phyloP scores from a whole-genome alignment of 1,140 invertebrate species.

The Elysia chlorotica region DNA sequence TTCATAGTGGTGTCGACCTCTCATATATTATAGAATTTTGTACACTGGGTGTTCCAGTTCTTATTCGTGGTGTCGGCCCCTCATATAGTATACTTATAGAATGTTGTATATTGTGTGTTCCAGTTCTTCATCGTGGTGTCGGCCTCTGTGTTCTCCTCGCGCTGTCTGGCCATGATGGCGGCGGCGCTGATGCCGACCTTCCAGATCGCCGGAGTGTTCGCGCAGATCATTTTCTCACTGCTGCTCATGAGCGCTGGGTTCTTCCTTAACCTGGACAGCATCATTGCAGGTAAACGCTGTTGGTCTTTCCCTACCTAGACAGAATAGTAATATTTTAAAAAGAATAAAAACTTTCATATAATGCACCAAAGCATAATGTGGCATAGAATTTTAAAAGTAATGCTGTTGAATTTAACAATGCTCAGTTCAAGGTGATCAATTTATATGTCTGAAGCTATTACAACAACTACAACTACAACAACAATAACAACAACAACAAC shows the following conservation, averaged over 20 bases:
- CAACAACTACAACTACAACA: too few relatives aligned
- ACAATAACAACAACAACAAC: too few relatives aligned
- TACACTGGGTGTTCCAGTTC: background rate
- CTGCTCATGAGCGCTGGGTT: conserved; percentile 51
- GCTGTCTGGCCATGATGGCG: conserved; percentile 45
- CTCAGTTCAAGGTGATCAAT: too few relatives aligned
- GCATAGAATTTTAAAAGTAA: too few relatives aligned
- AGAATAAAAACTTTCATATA: too few relatives aligned
- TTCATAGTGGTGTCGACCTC: too few relatives aligned
- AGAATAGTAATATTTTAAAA: too few relatives aligned
- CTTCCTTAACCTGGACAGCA: conserved; percentile 52
- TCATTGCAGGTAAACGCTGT: conserved; percentile 48
- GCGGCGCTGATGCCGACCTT: conserved; percentile 47
- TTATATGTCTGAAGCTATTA: too few relatives aligned
- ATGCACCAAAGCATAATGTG: too few relatives aligned
- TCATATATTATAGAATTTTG: background rate
- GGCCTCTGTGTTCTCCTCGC: conserved; percentile 45
- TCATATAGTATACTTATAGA: background rate
- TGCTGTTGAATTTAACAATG: too few relatives aligned
- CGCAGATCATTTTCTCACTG: conserved; percentile 48
- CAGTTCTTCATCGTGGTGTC: conserved; percentile 44
- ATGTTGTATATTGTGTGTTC: background rate
- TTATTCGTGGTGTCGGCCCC: background rate
- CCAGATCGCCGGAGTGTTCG: conserved; percentile 41
- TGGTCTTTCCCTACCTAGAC: too few relatives aligned